Evolutionary conservation across 2,797 vertebrate species (phyloP).

Genomic region (Galagoides demidoff): DNA sequence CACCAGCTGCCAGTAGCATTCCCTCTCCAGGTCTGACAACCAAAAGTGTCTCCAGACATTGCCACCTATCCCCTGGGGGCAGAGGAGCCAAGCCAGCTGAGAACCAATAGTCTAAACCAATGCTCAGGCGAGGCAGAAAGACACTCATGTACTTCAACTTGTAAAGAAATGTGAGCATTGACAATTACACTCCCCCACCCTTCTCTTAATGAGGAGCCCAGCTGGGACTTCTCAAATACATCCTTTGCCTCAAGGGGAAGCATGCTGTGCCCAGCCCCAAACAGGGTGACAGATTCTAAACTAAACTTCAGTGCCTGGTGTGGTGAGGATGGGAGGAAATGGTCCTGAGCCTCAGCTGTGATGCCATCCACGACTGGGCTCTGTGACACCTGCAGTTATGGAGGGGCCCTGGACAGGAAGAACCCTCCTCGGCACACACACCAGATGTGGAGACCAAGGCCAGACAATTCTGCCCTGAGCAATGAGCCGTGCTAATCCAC

Average conservation of each 20-base stretch:
- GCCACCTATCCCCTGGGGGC: neutral
- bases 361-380: neutral
- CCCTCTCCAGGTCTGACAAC: neutral
- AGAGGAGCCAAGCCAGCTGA: neutral
- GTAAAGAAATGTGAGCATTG: neutral
- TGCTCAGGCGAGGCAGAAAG: neutral
- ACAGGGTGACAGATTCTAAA: neutral
- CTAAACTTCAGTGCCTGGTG: neutral
- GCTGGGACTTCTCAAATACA: too few relatives aligned
- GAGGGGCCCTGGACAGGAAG: neutral
- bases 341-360: rapidly evolving
- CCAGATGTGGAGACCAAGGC: neutral
- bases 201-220: neutral
- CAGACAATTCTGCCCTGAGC: rapidly evolving
- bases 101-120: neutral
- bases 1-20: neutral
- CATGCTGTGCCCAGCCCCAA: neutral
- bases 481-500: neutral
- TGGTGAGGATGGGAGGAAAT: rapidly evolving
- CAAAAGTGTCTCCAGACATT: neutral
- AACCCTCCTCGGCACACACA: neutral
- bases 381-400: neutral
- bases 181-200: neutral
- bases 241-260: neutral
- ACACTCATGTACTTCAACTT: rapidly evolving